Evolutionary conservation across 2,888 invertebrate genomes (phyloP).

Genomic region (Eupithecia subfuscata): DNA sequence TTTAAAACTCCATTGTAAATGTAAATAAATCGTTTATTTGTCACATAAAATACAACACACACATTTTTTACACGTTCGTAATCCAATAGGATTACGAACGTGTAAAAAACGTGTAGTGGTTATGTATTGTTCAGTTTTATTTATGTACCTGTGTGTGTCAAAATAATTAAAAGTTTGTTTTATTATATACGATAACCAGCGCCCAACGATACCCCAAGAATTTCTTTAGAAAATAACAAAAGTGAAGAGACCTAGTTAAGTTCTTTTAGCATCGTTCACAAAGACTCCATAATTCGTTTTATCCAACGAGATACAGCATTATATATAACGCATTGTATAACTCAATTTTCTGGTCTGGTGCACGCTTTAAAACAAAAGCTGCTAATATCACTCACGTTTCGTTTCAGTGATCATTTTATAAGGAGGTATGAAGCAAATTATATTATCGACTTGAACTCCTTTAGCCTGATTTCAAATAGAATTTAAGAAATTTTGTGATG

Average conservation of each 20-base stretch:
- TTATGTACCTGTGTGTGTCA: too few species aligned
- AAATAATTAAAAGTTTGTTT: too few species aligned
- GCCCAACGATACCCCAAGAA: background rate
- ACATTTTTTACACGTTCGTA: too few species aligned
- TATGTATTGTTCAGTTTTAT: too few species aligned
- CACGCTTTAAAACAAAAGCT: constrained; percentile 39
- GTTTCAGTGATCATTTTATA: constrained; percentile 28
- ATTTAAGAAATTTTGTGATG: background rate
- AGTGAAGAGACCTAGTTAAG: background rate
- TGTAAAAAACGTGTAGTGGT: too few species aligned
- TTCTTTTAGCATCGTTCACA: constrained; percentile 16
- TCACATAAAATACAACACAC: too few species aligned
- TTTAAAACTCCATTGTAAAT: too few species aligned
- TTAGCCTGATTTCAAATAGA: background rate
- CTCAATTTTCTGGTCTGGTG: constrained; percentile 45
- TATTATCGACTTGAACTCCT: constrained; percentile 2
- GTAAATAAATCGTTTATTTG: too few species aligned
- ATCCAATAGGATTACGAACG: too few species aligned
- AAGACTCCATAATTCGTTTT: constrained; percentile 33
- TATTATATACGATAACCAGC: background rate
- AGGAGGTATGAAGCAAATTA: constrained; percentile 6
- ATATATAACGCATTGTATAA: constrained; percentile 42
- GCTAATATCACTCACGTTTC: constrained; percentile 29
- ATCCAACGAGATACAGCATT: constrained; percentile 41
- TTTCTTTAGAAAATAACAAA: background rate